Conservation (phyloP, 2,113 vertebrate genomes). For the Malurus elegans region DNA sequence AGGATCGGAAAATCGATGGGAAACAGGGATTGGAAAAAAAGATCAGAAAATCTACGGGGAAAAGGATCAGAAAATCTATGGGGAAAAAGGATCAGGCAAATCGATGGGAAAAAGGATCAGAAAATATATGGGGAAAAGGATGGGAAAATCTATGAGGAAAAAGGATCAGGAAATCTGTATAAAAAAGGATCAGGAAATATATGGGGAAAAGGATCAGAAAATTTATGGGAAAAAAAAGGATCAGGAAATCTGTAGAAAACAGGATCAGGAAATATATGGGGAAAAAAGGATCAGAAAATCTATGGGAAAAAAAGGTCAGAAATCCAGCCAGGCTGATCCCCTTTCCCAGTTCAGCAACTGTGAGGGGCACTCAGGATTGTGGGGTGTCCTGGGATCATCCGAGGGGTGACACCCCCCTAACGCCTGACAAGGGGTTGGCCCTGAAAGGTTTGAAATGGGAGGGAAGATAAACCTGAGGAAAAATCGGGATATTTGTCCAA, state of each 20-base stretch:
- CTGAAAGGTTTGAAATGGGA: neutral
- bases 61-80: neutral
- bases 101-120: neutral
- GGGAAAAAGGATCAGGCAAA: neutral
- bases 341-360: rapidly evolving
- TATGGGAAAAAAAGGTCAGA: neutral
- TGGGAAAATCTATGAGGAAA: too few species aligned
- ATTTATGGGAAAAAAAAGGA: too few species aligned
- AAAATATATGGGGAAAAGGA: too few species aligned
- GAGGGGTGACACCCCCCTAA: neutral
- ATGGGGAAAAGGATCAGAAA: too few species aligned
- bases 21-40: neutral
- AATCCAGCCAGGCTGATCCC: neutral
- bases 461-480: neutral
- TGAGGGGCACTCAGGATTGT: neutral
- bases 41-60: neutral
- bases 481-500: neutral
- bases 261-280: too few species aligned
- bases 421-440: neutral
- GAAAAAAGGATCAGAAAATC: neutral
- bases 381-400: neutral
- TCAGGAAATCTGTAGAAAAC: too few species aligned
- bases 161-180: too few species aligned
- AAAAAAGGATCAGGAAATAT: too few species aligned
- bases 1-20: neutral